Base-by-base conservation (phyloP, 2,797 vertebrate species). In the Chromobotia macracanthus region DNA sequence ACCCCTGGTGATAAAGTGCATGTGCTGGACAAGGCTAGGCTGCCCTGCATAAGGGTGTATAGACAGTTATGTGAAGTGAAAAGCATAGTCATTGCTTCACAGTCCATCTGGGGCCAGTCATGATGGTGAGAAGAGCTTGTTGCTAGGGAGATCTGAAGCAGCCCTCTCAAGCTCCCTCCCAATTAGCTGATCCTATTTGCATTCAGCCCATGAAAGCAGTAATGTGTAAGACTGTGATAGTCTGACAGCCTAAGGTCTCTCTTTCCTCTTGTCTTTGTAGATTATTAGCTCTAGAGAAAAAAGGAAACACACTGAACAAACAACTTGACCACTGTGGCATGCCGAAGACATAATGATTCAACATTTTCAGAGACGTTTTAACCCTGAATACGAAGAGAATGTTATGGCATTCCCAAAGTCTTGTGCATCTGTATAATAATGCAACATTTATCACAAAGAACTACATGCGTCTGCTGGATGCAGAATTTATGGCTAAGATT, bases 51-150 rank as follows among this genome's bases (percentile, higher is more conserved):
- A 51, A 5, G 2, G 58, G 28, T 46, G 55, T 60, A 61, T 51
- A 75, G 28, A 71, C 41, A 15, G 31, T 56, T 77, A 67, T 84
- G 82, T 84, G 81, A 84, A 79, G 80, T 84, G 67, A 63, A 46
- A 74, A 79, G 72, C 76, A 76, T 72, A 46, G 44, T 77, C 46
- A 84, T 60, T 66, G 71, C 65, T 83, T 83, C 74, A 81, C 44
- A 75, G 72, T 74, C 79, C 79, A 84, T 85, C 80, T 88, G 85
- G 80, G 77, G 38, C 81, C 78, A 81, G 84, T 88, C 84, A 84
- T 73, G 44, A 77, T 68, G 68, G 79, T 50, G 67, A 72, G 80
- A 51, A 31, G 65, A 68, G 79, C 23, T 79, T 74, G 85, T 85
- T 56, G 35, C 75, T 73, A 71, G 73, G 80, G 80, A 85, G 82